Evolutionary conservation across 2,888 invertebrate species (phyloP), one percentile per base, ranked within the genome.

Genomic region (Heliothis peltigera): DNA sequence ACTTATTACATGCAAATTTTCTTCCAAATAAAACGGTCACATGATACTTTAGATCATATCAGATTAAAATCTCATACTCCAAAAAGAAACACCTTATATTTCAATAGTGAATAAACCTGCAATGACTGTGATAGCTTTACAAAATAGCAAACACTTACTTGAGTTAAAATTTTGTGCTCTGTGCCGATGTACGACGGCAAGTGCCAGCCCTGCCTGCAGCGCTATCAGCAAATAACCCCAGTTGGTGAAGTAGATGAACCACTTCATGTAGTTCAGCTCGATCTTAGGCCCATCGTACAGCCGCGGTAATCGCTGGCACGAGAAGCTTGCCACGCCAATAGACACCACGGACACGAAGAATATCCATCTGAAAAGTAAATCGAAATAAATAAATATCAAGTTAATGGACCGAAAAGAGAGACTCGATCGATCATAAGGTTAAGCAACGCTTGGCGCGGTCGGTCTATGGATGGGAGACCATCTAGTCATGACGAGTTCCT

Each of bases 231-330:
- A 83, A 83, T 96, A 95, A 42, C 97, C 97, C 97, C 97, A 97
- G 87, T 97, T 97, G 12, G 97, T 97, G 80, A 97, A 95, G 87
- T 96, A 97, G 72, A 97, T 97, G 63, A 96, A 95, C 97, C 97
- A 97, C 81, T 96, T 96, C 71, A 93, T 92, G 80, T 93, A 91
- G 84, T 95, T 95, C 42, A 93, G 83, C 70, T 92, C 87, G 25
- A 89, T 77, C 42, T 86, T 85, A 1, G 93, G 90, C 0, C 93
- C 91, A 4, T 89, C 84, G 74, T 94, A 91, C 7, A 83, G 77
- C 1, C 81, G 83, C 10, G 94, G 92, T 44, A 96, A 85, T 1
- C 84, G 87, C 76, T 94, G 95, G 67, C 90, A 91, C 12, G 87
- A 85, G 77, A 95, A 95, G 85, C 95, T 89, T 15, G 95, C 89